These are phyloP conservation scores for Mionectes macconnelli DNA, from an alignment of 2,113 vertebrate species.

Conservation along the genomic window DNA sequence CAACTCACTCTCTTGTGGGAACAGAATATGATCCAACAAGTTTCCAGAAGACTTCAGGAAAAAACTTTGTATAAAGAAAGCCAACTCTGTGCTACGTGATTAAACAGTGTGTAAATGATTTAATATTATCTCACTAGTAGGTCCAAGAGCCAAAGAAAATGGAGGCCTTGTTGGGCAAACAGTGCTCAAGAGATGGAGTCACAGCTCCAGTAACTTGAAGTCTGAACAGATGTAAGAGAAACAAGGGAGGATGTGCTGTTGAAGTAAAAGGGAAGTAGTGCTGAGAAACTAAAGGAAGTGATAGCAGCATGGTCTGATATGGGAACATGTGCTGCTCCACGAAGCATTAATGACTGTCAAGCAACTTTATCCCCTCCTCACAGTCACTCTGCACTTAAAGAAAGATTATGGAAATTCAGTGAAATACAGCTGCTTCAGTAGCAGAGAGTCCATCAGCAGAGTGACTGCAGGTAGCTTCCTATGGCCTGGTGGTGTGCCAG, in stretches of 20 bases:
- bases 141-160: neutral
- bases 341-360: neutral
- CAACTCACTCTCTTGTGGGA: neutral
- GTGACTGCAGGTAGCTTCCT: neutral
- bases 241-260: neutral
- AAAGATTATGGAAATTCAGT: neutral
- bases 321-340: neutral
- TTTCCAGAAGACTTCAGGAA: neutral
- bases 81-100: neutral
- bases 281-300: too few species aligned
- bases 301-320: neutral
- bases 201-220: neutral
- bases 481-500: neutral
- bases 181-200: neutral
- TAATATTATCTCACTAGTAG: neutral
- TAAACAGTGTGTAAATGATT: neutral
- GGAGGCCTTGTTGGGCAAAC: neutral
- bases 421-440: neutral
- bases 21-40: neutral
- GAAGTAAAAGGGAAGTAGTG: neutral
- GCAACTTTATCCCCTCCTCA: neutral
- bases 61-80: neutral
- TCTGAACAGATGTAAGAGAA: neutral
- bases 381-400: neutral
- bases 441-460: neutral